Evolutionary conservation across 2,888 invertebrate genomes (phyloP).

Genomic region (Odontomyia ornata): DNA sequence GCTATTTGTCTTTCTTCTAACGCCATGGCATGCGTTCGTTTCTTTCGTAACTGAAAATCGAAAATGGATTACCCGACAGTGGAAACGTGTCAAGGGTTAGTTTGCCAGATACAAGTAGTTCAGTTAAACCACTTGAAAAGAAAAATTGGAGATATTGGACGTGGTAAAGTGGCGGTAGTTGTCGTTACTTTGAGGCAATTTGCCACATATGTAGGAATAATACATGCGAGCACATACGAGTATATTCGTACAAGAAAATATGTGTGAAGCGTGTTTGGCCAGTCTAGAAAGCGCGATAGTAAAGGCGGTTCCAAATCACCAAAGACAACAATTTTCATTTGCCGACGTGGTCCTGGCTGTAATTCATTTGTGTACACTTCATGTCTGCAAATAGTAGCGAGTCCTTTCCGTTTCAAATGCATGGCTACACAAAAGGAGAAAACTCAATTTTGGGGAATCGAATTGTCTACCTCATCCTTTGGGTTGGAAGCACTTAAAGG

Average conservation of each 20-base stretch:
- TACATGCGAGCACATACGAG: neutral
- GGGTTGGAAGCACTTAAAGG: too few relatives aligned
- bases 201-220: neutral
- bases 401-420: too few relatives aligned
- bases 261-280: neutral
- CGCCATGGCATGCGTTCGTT: neutral
- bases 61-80: neutral
- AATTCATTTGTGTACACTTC: too few relatives aligned
- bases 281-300: neutral
- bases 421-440: too few relatives aligned
- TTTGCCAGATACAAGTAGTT: conserved; percentile 4
- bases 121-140: neutral
- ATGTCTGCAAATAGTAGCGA: too few relatives aligned
- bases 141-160: neutral
- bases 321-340: too few relatives aligned
- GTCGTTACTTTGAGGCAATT: neutral
- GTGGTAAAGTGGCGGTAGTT: neutral
- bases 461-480: too few relatives aligned
- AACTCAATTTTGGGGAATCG: too few relatives aligned
- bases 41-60: neutral
- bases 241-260: neutral
- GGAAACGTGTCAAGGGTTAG: neutral
- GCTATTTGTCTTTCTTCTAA: neutral
- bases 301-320: conserved; percentile 1
- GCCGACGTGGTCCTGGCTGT: too few relatives aligned